Conservation (phyloP, 2,888 invertebrate genomes). For the Ormyrus rosae region DNA sequence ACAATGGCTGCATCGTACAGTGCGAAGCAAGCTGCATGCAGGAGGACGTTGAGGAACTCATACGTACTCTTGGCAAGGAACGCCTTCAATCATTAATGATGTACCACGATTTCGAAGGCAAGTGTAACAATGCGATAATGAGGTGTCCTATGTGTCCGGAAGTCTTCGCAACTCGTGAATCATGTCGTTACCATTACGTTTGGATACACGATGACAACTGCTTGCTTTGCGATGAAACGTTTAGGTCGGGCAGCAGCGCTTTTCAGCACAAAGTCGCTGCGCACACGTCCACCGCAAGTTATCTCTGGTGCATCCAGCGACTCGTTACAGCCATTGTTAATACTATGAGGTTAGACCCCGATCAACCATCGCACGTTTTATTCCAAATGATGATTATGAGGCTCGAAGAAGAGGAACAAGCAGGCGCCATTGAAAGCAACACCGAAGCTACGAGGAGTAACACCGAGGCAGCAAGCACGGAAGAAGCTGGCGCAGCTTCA, state of each 20-base stretch:
- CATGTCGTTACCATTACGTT: constrained; percentile 62
- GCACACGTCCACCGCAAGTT: constrained; percentile 62
- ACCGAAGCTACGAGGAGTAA: neutral
- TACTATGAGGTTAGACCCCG: constrained; percentile 40
- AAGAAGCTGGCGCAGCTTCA: neutral
- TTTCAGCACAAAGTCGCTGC: constrained; percentile 61
- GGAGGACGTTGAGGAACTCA: constrained; percentile 59
- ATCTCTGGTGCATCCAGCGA: constrained; percentile 64
- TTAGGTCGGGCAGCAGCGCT: constrained; percentile 59
- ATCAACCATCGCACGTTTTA: constrained; percentile 45
- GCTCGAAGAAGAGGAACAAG: constrained; percentile 28
- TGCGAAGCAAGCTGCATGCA: constrained; percentile 51
- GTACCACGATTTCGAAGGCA: constrained; percentile 58
- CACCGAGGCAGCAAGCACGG: constrained; percentile 4
- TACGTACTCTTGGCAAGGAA: constrained; percentile 59
- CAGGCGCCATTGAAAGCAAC: neutral
- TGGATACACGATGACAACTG: constrained; percentile 63
- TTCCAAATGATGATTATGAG: constrained; percentile 38
- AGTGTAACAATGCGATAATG: constrained; percentile 47
- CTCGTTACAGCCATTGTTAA: constrained; percentile 56
- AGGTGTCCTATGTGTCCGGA: constrained; percentile 58
- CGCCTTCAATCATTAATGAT: constrained; percentile 60
- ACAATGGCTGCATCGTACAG: constrained; percentile 18
- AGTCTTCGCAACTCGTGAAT: constrained; percentile 54
- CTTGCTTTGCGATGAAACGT: constrained; percentile 62